Conservation (phyloP, 2,888 invertebrate genomes). For the Philhelius pedissequus region DNA sequence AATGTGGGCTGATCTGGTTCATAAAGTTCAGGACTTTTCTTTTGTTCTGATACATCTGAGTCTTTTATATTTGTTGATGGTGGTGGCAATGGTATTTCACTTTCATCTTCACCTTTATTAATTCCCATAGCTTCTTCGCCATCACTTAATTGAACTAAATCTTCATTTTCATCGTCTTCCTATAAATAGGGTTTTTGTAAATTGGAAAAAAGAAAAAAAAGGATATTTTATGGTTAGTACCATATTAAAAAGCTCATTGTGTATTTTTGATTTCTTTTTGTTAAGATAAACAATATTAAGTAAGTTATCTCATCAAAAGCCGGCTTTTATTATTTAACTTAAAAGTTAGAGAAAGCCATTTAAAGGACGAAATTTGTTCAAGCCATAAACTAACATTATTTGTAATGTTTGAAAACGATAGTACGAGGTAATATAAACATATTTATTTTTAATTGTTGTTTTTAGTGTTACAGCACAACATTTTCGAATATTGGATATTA, state of each 20-base stretch:
- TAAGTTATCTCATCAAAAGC: constrained; percentile 28
- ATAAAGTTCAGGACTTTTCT: constrained; percentile 72
- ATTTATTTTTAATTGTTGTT: not conserved
- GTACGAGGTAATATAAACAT: not conserved
- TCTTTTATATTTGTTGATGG: constrained; percentile 71
- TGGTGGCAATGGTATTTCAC: constrained; percentile 74
- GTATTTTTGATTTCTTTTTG: constrained; percentile 32
- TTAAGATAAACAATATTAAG: constrained; percentile 53
- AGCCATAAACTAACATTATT: not conserved
- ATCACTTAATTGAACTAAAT: constrained; percentile 79
- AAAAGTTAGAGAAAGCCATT: not conserved
- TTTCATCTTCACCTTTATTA: constrained; percentile 61
- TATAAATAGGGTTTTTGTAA: constrained; percentile 78
- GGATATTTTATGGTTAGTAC: constrained; percentile 81
- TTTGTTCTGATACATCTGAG: not conserved
- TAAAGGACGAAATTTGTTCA: not conserved
- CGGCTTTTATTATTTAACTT: not conserved
- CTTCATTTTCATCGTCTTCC: constrained; percentile 80
- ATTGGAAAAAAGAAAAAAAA: constrained; percentile 78
- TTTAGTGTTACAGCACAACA: not conserved
- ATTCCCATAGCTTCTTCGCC: constrained; percentile 72
- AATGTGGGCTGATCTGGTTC: constrained; percentile 78
- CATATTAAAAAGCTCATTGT: constrained; percentile 60
- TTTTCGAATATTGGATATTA: not conserved
- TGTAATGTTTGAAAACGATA: not conserved